phyloP scores from a whole-genome alignment of 2,113 vertebrate species.

The Caretta caretta region DNA sequence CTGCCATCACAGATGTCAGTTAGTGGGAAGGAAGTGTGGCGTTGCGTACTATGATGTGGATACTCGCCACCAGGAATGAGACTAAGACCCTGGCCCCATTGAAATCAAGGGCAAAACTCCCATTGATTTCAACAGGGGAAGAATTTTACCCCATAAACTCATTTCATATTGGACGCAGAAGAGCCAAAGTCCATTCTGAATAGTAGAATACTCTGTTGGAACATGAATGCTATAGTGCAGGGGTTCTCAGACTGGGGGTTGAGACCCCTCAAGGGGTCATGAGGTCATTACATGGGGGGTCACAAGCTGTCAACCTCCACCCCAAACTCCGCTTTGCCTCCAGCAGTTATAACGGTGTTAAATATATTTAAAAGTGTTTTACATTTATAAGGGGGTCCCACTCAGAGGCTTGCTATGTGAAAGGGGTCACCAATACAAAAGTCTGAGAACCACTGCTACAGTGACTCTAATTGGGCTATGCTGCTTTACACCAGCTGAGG shows the following conservation, averaged over 20 bases:
- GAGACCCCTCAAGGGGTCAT: too few relatives aligned
- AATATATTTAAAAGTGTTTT: too few relatives aligned
- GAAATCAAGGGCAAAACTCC: neutral
- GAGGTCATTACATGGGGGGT: too few relatives aligned
- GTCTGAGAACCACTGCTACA: neutral
- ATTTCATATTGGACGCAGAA: neutral
- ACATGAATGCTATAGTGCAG: neutral
- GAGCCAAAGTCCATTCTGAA: neutral
- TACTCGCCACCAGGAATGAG: neutral
- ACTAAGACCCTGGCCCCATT: neutral
- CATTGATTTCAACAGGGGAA: fast-evolving
- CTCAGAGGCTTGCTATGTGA: too few relatives aligned
- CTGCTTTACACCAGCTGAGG: neutral
- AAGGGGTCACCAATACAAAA: too few relatives aligned
- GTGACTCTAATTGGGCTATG: neutral
- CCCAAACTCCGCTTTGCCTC: too few relatives aligned
- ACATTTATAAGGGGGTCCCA: too few relatives aligned
- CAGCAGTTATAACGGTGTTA: too few relatives aligned
- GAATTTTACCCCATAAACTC: neutral
- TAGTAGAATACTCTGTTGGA: neutral
- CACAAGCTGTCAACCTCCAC: too few relatives aligned
- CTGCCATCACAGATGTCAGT: neutral
- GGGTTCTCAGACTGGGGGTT: too few relatives aligned
- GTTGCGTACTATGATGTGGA: neutral
- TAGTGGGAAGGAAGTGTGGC: fast-evolving